phyloP scores from a whole-genome alignment of 2,888 invertebrate species.

The Micropterix aruncella region DNA sequence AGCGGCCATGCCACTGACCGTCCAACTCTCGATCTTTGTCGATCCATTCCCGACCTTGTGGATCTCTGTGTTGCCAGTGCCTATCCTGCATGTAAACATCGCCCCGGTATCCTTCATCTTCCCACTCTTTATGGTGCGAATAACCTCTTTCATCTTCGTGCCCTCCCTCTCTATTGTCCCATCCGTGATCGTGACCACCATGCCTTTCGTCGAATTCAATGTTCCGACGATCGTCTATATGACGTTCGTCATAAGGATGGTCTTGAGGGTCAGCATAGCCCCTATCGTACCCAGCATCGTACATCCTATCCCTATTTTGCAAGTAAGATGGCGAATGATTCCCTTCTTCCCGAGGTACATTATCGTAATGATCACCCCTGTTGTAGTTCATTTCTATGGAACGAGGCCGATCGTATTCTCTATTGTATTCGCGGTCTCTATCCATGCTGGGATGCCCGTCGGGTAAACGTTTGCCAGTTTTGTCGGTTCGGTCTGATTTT shows the following conservation, averaged over 20 bases:
- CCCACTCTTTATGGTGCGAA: constrained; percentile 27
- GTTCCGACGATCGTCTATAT: constrained; percentile 28
- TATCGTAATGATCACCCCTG: constrained; percentile 33
- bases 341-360: constrained; percentile 25
- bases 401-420: constrained; percentile 34
- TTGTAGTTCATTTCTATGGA: constrained; percentile 34
- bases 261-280: constrained; percentile 40
- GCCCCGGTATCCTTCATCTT: constrained; percentile 38
- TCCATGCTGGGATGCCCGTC: constrained; percentile 33
- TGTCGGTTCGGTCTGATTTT: constrained; percentile 29
- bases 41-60: constrained; percentile 38
- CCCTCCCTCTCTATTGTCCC: constrained; percentile 38
- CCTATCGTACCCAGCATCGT: constrained; percentile 32
- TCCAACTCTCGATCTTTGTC: constrained; percentile 35
- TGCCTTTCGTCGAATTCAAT: constrained; percentile 37
- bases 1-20: constrained; percentile 32
- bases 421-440: constrained; percentile 29
- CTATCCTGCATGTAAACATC: constrained; percentile 36
- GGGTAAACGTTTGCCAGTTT: constrained; percentile 25
- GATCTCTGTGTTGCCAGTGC: constrained; percentile 34
- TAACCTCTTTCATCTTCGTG: constrained; percentile 33
- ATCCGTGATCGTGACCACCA: constrained; percentile 37
- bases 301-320: constrained; percentile 31
- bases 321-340: constrained; percentile 33
- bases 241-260: constrained; percentile 35